phyloP scores from a whole-genome alignment of 2,888 invertebrate genomes.

The Chromoteleia sp. region DNA sequence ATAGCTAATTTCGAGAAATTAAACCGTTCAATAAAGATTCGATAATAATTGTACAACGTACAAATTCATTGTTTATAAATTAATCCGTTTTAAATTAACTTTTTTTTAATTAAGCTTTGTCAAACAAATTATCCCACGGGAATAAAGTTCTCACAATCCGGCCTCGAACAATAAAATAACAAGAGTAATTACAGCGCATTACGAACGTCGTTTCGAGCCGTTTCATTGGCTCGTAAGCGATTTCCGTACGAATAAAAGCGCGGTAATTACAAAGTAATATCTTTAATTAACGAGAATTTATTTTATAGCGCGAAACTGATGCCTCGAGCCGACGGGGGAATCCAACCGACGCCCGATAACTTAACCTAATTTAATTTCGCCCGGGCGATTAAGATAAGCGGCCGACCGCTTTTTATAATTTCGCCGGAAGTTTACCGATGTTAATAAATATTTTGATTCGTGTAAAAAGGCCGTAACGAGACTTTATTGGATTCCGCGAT shows the following conservation, averaged over 20 bases:
- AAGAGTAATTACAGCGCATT: slow-evolving; percentile 58
- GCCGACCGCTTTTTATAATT: slow-evolving; percentile 37
- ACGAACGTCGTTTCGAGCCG: slow-evolving; percentile 41
- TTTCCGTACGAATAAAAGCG: slow-evolving; percentile 62
- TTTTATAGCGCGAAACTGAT: slow-evolving; percentile 61
- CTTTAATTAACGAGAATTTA: slow-evolving; percentile 67
- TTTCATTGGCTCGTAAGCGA: slow-evolving; percentile 63
- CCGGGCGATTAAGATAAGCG: slow-evolving; percentile 57
- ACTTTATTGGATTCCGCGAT: slow-evolving; percentile 24
- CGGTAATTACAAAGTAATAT: slow-evolving; percentile 64
- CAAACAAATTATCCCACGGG: slow-evolving; percentile 14
- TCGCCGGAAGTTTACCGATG: slow-evolving; percentile 26
- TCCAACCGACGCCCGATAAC: slow-evolving; percentile 52
- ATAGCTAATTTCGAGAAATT: no score
- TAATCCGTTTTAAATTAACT: not conserved
- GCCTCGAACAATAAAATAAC: slow-evolving; percentile 63
- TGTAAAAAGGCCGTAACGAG: slow-evolving; percentile 45
- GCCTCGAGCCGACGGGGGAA: slow-evolving; percentile 20
- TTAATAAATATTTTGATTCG: slow-evolving; percentile 53
- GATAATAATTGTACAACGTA: no score
- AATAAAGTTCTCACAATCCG: slow-evolving; percentile 59
- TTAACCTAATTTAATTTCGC: slow-evolving; percentile 62
- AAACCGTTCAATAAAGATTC: no score
- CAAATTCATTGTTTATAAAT: not conserved
- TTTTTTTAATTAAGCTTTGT: not conserved